These are phyloP conservation scores for Sander lucioperca DNA, from an alignment of 2,113 vertebrate genomes.

Conservation along the genomic window DNA sequence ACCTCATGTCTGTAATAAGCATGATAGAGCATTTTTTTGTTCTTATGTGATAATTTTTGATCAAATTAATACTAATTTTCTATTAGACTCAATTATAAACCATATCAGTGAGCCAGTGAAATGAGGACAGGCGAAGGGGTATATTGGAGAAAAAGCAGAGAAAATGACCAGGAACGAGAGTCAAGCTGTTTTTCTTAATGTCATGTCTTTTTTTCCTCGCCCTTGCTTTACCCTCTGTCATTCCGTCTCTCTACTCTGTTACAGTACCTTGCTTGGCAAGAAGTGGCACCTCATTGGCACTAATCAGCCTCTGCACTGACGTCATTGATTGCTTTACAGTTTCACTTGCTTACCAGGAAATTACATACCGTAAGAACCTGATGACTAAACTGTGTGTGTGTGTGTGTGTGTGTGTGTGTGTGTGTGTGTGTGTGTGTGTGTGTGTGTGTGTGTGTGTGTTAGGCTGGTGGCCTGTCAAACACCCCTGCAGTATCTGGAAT, in stretches of 20 bases:
- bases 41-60: background rate
- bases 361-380: constrained; percentile 14
- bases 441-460: background rate
- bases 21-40: background rate
- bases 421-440: background rate
- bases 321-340: constrained; percentile 36
- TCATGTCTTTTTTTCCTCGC: background rate
- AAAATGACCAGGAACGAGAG: background rate
- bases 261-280: constrained; percentile 1
- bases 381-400: constrained; percentile 22
- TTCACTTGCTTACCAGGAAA: constrained; percentile 38
- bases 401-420: background rate
- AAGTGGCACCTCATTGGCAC: constrained; percentile 27
- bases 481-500: constrained; percentile 25
- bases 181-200: background rate
- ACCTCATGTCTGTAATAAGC: background rate
- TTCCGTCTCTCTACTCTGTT: background rate
- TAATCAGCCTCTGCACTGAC: constrained; percentile 29
- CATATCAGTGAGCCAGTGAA: background rate
- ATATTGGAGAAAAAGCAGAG: background rate
- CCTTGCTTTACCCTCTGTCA: background rate
- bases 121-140: background rate
- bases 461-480: constrained; percentile 4
- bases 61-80: constrained; percentile 3
- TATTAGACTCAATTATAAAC: background rate